Percentiles rank a stretch among this genome's conserved stretches.
phyloP scores from a whole-genome alignment of 1,140 invertebrate species.

The Megalopta genalis region DNA sequence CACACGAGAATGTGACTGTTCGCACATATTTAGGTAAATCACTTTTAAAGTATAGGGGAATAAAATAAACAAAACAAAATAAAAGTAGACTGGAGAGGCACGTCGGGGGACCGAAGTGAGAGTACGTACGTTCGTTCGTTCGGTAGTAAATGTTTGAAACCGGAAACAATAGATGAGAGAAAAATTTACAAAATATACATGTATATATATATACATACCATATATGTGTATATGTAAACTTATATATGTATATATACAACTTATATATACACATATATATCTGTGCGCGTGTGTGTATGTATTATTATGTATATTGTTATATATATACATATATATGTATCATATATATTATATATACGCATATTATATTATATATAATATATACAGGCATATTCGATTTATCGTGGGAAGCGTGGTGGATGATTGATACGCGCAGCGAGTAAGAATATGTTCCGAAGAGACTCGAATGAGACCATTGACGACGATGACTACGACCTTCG shows the following conservation, averaged over 20 bases:
- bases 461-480: background rate
- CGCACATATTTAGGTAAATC: slow-evolving; percentile 67
- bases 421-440: slow-evolving; percentile 26
- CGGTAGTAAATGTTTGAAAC: slow-evolving; percentile 24
- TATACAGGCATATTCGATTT: background rate
- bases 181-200: background rate
- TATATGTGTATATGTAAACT: background rate
- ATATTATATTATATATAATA: background rate
- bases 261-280: background rate
- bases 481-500: slow-evolving; percentile 2
- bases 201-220: background rate
- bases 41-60: slow-evolving; percentile 71
- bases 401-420: slow-evolving; percentile 14
- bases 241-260: too few species aligned
- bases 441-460: slow-evolving; percentile 45
- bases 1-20: slow-evolving; percentile 66
- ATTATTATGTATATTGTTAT: too few species aligned
- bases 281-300: too few species aligned
- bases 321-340: background rate
- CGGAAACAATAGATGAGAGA: background rate
- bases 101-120: slow-evolving; percentile 47
- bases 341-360: background rate
- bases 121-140: slow-evolving; percentile 47
- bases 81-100: slow-evolving; percentile 61
- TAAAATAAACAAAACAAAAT: slow-evolving; percentile 49